Conservation (phyloP, 2,888 invertebrate genomes). For the Pheosia gnoma region DNA sequence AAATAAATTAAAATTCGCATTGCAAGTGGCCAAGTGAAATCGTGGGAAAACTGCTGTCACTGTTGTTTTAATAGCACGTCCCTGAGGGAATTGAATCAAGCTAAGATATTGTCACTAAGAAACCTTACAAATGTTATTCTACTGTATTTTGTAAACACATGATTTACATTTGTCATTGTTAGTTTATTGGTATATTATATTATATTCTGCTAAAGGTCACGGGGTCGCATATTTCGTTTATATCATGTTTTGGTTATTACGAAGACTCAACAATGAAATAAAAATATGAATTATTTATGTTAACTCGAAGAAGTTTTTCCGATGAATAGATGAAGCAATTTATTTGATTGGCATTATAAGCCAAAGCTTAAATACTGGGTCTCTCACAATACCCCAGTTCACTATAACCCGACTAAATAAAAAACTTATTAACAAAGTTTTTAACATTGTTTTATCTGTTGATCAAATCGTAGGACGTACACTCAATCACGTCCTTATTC, state of each 20-base stretch:
- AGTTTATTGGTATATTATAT: too few relatives aligned
- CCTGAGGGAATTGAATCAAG: background rate
- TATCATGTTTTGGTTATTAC: too few relatives aligned
- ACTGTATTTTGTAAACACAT: too few relatives aligned
- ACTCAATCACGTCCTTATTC: constrained; percentile 8
- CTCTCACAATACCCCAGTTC: background rate
- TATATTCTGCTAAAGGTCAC: too few relatives aligned
- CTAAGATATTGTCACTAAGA: background rate
- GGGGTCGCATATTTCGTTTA: too few relatives aligned
- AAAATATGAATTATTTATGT: too few relatives aligned
- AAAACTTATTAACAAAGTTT: constrained; percentile 6
- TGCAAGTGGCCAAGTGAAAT: constrained; percentile 54
- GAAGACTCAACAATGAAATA: too few relatives aligned
- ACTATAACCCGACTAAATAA: constrained; percentile 3
- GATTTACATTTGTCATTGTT: too few relatives aligned
- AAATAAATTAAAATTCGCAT: constrained; percentile 65
- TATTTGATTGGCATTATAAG: too few relatives aligned
- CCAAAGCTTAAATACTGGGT: background rate
- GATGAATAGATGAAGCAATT: too few relatives aligned
- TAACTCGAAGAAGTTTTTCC: too few relatives aligned
- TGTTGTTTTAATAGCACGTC: constrained; percentile 22
- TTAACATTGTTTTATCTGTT: constrained; percentile 5
- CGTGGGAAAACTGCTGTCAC: constrained; percentile 48
- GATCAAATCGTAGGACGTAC: constrained; percentile 5
- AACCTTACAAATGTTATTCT: too few relatives aligned